A percentile compares a stretch with the other conserved stretches of the same genome.
Conservation (phyloP, 2,113 vertebrate species). For the Labeo catla region DNA sequence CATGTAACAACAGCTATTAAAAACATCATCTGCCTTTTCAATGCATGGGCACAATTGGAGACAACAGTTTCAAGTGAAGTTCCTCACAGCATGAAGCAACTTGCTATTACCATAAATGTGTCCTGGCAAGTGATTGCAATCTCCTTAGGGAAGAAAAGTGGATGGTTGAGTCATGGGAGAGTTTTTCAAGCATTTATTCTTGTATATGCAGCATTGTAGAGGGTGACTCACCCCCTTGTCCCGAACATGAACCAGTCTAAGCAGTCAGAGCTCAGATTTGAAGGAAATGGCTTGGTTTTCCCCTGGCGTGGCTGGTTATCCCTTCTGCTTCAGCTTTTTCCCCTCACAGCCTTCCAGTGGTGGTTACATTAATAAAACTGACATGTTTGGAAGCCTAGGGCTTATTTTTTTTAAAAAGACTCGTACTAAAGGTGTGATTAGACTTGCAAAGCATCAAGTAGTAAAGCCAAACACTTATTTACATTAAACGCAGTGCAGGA, state of each 20-base stretch:
- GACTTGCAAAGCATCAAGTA: background rate
- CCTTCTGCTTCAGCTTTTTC: constrained; percentile 21
- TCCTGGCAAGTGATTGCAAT: constrained; percentile 45
- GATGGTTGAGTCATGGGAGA: constrained; percentile 44
- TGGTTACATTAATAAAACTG: constrained; percentile 17
- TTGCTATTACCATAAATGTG: constrained; percentile 52
- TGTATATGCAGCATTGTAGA: constrained; percentile 39
- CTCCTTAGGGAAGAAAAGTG: constrained; percentile 23
- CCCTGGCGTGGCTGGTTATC: constrained; percentile 41
- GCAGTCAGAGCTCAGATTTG: constrained; percentile 15
- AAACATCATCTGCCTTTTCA: background rate
- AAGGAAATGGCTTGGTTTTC: constrained; percentile 39
- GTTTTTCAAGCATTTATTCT: constrained; percentile 45
- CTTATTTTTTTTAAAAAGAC: background rate
- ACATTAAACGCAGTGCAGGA: background rate
- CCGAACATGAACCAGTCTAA: constrained; percentile 36
- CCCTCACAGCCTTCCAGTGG: background rate
- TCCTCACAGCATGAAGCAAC: constrained; percentile 30
- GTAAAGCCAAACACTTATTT: constrained; percentile 8
- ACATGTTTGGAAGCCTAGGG: constrained; percentile 17
- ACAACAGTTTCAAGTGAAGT: constrained; percentile 25
- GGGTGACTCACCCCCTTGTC: constrained; percentile 46
- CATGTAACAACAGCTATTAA: constrained; percentile 17
- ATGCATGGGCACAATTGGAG: background rate
- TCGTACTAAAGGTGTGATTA: background rate